A percentile compares a stretch with the other conserved stretches of the same genome.
Evolutionary conservation across 2,797 vertebrate genomes (phyloP).

Genomic region (Falco naumanni): DNA sequence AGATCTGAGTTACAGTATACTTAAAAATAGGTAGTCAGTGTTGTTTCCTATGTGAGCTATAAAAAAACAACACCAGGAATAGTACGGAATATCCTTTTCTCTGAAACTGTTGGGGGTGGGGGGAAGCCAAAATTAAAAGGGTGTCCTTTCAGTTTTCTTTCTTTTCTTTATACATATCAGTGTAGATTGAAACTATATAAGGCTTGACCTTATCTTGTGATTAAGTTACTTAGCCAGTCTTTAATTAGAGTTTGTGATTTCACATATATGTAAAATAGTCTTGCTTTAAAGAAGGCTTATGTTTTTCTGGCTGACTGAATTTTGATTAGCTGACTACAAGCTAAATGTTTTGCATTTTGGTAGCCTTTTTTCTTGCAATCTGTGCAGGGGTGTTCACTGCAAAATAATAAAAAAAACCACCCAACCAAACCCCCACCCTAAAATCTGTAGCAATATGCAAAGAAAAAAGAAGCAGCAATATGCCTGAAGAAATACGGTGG

Average conservation of each 20-base stretch:
- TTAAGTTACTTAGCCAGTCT: not conserved
- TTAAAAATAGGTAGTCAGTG: conserved; percentile 24
- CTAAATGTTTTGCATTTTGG: not conserved
- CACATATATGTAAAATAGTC: not conserved
- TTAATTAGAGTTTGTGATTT: not conserved
- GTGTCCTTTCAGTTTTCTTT: not conserved
- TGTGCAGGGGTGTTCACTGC: not conserved
- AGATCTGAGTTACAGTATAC: not conserved
- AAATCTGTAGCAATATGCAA: not conserved
- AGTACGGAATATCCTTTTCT: conserved; percentile 1
- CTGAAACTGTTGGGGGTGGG: not conserved
- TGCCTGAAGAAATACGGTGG: not conserved
- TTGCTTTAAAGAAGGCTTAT: not conserved
- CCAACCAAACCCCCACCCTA: not conserved
- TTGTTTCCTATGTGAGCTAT: conserved; percentile 19
- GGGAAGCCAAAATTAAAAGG: not conserved
- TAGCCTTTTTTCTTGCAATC: not conserved
- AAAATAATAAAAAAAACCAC: not conserved
- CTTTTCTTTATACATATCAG: not conserved
- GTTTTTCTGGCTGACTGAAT: not conserved
- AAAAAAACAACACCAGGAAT: not conserved
- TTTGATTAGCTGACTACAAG: not conserved
- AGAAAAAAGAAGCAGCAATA: not conserved
- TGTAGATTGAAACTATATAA: not conserved
- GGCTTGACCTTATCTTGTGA: not conserved